A percentile compares a stretch with the other conserved stretches of the same genome.
Conservation (phyloP, 2,888 invertebrate genomes). For the Prenolepis imparis region DNA sequence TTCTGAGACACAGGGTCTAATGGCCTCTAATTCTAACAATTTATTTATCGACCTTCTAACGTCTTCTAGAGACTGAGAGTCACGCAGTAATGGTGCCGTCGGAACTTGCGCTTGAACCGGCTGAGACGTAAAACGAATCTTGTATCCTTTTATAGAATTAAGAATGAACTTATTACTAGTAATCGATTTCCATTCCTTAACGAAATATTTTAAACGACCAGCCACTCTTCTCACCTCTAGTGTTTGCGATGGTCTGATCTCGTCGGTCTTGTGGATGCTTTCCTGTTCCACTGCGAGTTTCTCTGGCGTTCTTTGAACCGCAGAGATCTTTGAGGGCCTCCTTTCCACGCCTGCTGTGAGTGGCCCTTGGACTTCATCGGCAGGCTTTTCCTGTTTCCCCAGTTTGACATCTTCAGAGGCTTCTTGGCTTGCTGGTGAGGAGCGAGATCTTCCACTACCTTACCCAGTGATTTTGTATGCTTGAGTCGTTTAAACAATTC, state of each 20-base stretch:
- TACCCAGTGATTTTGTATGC: neutral
- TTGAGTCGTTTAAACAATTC: neutral
- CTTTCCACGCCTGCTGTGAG: neutral
- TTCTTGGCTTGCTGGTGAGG: neutral
- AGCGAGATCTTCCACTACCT: neutral
- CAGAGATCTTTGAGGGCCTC: neutral
- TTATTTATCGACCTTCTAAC: conserved; percentile 35
- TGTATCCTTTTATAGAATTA: conserved; percentile 49
- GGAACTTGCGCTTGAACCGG: neutral
- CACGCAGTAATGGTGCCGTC: neutral
- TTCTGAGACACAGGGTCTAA: conserved; percentile 41
- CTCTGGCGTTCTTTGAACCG: neutral
- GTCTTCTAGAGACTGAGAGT: neutral
- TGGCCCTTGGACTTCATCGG: neutral
- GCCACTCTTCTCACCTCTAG: conserved; percentile 34
- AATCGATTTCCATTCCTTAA: conserved; percentile 36
- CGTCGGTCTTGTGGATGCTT: conserved; percentile 8
- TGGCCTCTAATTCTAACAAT: conserved; percentile 42
- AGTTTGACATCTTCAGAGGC: fast-evolving
- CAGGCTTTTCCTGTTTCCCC: conserved; percentile 2
- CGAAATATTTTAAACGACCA: conserved; percentile 49
- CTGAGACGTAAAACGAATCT: conserved; percentile 33
- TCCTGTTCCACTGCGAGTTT: neutral
- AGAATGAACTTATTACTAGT: conserved; percentile 48
- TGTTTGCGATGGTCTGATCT: neutral